A percentile compares a stretch with the other conserved stretches of the same genome.
Evolutionary conservation across 2,888 invertebrate species (phyloP).

Genomic region (Sinhomidia bicolor): DNA sequence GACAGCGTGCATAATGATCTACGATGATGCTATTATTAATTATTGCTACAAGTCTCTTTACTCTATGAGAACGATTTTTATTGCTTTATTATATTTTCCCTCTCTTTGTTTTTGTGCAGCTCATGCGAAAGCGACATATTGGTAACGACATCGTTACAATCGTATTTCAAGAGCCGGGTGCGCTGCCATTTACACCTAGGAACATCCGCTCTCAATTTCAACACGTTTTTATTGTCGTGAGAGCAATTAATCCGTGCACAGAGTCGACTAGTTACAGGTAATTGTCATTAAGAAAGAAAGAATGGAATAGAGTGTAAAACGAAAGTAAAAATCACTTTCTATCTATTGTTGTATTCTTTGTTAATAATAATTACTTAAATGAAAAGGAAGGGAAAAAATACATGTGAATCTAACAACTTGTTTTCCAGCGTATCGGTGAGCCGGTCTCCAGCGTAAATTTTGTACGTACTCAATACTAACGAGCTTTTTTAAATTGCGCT

Average conservation of each 20-base stretch:
- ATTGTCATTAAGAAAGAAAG: conserved; percentile 47
- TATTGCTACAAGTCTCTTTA: no score
- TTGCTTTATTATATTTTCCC: neutral
- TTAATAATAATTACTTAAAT: neutral
- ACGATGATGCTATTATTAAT: no score
- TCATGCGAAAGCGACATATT: conserved; percentile 96
- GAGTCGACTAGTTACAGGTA: conserved; percentile 94
- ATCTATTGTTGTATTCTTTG: neutral
- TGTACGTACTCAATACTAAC: conserved; percentile 86
- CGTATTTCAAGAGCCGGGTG: conserved; percentile 96
- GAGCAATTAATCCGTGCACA: conserved; percentile 94
- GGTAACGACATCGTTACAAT: conserved; percentile 99
- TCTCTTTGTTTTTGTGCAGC: conserved; percentile 82
- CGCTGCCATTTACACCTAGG: conserved; percentile 95
- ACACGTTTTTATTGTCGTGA: conserved; percentile 97
- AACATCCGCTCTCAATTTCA: conserved; percentile 98
- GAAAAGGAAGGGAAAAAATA: conserved; percentile 11
- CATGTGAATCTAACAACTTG: neutral
- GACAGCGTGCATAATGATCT: no score
- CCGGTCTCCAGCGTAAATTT: conserved; percentile 94
- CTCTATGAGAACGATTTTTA: neutral
- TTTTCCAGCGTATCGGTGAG: conserved; percentile 84
- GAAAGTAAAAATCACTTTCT: conserved; percentile 33
- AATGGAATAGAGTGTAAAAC: neutral
- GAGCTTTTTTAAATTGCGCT: neutral